These are phyloP conservation scores for Cheilosia scutellata DNA, from an alignment of 2,888 invertebrate species.

Conservation along the genomic window DNA sequence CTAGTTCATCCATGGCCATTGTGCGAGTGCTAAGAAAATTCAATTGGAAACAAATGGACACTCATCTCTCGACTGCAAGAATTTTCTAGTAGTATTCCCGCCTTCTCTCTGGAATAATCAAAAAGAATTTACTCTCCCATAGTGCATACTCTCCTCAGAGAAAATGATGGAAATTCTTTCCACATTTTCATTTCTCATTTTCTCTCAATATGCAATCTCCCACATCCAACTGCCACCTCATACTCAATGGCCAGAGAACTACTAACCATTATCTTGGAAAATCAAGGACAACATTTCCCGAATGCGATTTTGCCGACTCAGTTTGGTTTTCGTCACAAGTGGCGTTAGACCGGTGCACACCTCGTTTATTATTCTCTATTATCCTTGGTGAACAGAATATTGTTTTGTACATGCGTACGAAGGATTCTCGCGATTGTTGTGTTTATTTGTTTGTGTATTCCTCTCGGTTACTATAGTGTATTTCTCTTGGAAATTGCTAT, in stretches of 20 bases:
- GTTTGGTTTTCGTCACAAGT: conserved; percentile 75
- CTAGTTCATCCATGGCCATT: conserved; percentile 63
- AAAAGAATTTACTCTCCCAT: conserved; percentile 6
- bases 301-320: conserved; percentile 75
- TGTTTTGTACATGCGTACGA: conserved; percentile 68
- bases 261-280: conserved; percentile 72
- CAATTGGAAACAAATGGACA: conserved; percentile 2
- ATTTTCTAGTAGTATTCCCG: conserved; percentile 56
- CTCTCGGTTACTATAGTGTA: not conserved
- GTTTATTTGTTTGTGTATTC: conserved; percentile 24
- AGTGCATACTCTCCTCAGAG: conserved; percentile 5
- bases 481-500: conserved; percentile 36
- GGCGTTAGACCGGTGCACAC: conserved; percentile 73
- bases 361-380: conserved; percentile 72
- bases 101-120: conserved; percentile 29
- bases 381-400: conserved; percentile 56
- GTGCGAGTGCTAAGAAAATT: conserved; percentile 24
- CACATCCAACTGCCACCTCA: conserved; percentile 11
- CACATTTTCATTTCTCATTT: conserved; percentile 30
- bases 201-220: conserved; percentile 22
- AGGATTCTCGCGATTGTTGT: conserved; percentile 41
- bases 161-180: conserved; percentile 1
- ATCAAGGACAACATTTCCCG: conserved; percentile 75
- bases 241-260: conserved; percentile 17
- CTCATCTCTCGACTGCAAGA: conserved; percentile 53